Evolutionary conservation across 2,888 invertebrate genomes (phyloP), one percentile per base, ranked within the genome.

Genomic region (Sepioteuthis lessoniana): DNA sequence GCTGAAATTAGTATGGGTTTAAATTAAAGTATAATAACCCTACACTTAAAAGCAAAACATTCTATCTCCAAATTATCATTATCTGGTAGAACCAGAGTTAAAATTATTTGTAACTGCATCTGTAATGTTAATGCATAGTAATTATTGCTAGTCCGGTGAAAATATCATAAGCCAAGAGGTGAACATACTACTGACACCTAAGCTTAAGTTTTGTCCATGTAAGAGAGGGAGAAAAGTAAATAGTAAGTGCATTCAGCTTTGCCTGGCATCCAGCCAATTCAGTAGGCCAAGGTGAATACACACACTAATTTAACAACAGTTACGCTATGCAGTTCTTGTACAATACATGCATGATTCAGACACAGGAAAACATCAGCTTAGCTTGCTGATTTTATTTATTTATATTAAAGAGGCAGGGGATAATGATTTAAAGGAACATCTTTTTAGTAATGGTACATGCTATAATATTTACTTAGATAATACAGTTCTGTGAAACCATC

Each of bases 1-100:
- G 13, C n/a, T 76, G n/a, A 76, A 76, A 76, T 76, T 76, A 76
- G n/a, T 76, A 76, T n/a, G n/a, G n/a, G n/a, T 76, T 76, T 76
- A 76, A 35, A 35, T 76, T 76, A 76, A n/a, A 35, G 76, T n/a
- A 76, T 76, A 76, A 76, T 76, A 76, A 35, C 76, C 76, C 76
- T 76, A 35, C 19, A 76, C 10, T 76, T 76, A 76, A 76, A 35
- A 76, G 10, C 16, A 76, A 76, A 76, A 76, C 16, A 35, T n/a
- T 76, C n/a, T 16, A 76, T 76, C n/a, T n/a, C 13, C 16, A 35
- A 76, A 76, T 76, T 76, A 76, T 76, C 3, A 76, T n/a, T 16
- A 76, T 76, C 13, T 35, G 13, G n/a, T 10, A 76, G 16, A n/a
- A 35, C 10, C 4, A 76, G n/a, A 35, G 76, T 76, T 76, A 76